Conservation (phyloP, 2,113 vertebrate species). For the Myotis davidii region DNA sequence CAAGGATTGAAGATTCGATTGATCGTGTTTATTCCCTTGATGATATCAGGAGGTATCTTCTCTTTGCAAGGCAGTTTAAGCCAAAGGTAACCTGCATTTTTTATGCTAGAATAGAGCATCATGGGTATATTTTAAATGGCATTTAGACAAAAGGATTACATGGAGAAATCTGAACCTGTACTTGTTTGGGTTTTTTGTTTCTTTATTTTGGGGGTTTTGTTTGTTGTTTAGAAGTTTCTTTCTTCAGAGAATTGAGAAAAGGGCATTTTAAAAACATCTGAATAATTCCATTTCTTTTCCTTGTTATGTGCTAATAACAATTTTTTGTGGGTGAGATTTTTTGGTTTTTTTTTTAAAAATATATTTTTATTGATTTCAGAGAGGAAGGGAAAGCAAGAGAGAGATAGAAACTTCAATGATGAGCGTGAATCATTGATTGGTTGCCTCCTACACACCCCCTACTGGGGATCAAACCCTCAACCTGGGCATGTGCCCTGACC, state of each 20-base stretch:
- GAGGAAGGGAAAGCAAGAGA: background rate
- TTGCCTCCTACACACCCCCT: background rate
- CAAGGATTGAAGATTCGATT: slow-evolving; percentile 94
- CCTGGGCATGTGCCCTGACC: background rate
- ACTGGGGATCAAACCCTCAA: background rate
- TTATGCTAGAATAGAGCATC: background rate
- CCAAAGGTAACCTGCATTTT: slow-evolving; percentile 90
- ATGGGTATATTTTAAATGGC: background rate
- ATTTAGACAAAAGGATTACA: background rate
- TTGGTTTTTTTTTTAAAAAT: background rate
- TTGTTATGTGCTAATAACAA: slow-evolving; percentile 21
- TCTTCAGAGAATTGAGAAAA: background rate
- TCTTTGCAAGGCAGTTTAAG: slow-evolving; percentile 98
- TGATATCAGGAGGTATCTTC: slow-evolving; percentile 96
- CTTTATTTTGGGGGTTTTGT: background rate
- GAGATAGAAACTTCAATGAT: no score
- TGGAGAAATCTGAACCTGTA: slow-evolving; percentile 23
- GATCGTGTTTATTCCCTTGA: slow-evolving; percentile 96
- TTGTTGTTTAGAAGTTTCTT: background rate
- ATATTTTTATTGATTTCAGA: background rate
- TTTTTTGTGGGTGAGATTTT: background rate
- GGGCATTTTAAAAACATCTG: background rate
- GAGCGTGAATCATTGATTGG: background rate
- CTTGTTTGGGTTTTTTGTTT: background rate
- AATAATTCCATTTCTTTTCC: background rate